Evolutionary conservation across 2,113 vertebrate genomes (phyloP).

Genomic region (Lamprologus tigripictilis): DNA sequence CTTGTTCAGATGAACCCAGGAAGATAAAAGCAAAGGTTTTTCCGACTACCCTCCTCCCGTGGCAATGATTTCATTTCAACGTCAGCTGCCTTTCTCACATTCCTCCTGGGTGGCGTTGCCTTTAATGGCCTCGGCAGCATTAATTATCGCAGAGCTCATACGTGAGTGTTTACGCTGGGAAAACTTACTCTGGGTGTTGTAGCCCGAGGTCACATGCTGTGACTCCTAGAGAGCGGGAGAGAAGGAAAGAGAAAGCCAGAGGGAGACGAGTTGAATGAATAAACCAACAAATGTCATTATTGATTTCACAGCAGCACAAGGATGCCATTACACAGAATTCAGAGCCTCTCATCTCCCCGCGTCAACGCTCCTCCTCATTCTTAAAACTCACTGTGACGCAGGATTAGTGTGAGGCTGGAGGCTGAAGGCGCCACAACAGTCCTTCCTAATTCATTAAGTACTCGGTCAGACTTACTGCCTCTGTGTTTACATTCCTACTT

Average conservation of each 20-base stretch:
- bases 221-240: slow-evolving; percentile 73
- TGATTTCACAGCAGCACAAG: slow-evolving; percentile 50
- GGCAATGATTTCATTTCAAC: not conserved
- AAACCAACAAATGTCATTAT: slow-evolving; percentile 55
- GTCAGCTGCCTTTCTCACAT: not conserved
- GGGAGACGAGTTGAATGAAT: slow-evolving; percentile 35
- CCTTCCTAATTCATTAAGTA: slow-evolving; percentile 15
- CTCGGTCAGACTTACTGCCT: slow-evolving; percentile 8
- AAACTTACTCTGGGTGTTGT: slow-evolving; percentile 89
- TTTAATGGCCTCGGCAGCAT: not conserved
- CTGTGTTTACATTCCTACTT: not conserved
- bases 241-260: slow-evolving; percentile 28
- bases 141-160: slow-evolving; percentile 3
- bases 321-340: slow-evolving; percentile 45
- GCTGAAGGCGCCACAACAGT: not conserved
- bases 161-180: slow-evolving; percentile 5
- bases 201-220: slow-evolving; percentile 88
- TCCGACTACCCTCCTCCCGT: not conserved
- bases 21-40: not conserved
- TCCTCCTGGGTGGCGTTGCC: not conserved
- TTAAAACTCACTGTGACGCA: not conserved
- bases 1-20: not conserved
- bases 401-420: slow-evolving; percentile 8
- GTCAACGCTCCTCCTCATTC: not conserved
- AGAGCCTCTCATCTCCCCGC: slow-evolving; percentile 5